Evolutionary conservation across 1,140 invertebrate genomes (phyloP).

Genomic region (Rhopalosiphum maidis): DNA sequence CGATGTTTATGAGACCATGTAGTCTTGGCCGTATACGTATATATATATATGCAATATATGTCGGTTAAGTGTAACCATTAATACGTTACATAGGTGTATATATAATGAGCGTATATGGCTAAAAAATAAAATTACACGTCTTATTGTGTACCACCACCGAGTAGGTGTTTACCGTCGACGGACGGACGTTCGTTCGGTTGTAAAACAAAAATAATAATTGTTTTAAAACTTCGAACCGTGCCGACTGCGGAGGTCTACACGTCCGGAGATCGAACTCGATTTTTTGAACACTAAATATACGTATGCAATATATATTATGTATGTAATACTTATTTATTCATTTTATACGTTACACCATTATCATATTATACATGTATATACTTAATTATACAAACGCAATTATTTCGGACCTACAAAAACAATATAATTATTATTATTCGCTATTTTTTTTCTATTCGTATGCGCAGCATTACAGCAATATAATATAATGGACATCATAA

Average conservation of each 20-base stretch:
- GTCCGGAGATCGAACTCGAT: constrained; percentile 3
- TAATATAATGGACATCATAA: background rate
- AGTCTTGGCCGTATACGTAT: background rate
- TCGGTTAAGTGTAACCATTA: constrained; percentile 33
- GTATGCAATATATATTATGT: no score
- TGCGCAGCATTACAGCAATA: background rate
- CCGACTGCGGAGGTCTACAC: background rate
- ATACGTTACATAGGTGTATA: background rate
- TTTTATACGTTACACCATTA: background rate
- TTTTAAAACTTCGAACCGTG: background rate
- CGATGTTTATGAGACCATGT: constrained; percentile 47
- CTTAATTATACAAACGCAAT: background rate
- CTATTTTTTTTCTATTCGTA: background rate
- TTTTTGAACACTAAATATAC: background rate
- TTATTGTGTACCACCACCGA: background rate
- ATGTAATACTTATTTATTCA: no score
- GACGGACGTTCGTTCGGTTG: background rate
- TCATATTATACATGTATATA: background rate
- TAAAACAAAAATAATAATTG: constrained; percentile 2
- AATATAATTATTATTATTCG: background rate
- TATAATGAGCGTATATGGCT: background rate
- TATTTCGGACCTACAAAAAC: background rate
- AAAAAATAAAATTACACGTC: constrained; percentile 17
- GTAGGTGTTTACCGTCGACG: background rate
- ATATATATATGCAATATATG: no score